Evolutionary conservation across 2,888 invertebrate species (phyloP).

Genomic region (Tuta absoluta): DNA sequence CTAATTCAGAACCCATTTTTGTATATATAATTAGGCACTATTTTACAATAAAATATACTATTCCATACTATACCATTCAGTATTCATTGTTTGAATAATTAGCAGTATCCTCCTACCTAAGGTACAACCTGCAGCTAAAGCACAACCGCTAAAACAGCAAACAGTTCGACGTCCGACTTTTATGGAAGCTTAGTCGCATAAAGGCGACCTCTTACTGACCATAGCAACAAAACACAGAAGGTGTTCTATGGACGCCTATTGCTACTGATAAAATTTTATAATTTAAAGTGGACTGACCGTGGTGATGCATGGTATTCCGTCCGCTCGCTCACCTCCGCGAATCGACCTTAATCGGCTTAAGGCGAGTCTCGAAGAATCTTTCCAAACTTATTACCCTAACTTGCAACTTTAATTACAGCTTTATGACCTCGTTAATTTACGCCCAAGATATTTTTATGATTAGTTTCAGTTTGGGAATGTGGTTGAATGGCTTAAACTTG

Average conservation of each 20-base stretch:
- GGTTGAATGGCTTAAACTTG: not conserved
- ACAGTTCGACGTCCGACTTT: too few species aligned
- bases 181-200: too few species aligned
- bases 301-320: not conserved
- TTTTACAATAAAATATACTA: too few species aligned
- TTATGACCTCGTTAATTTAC: conserved; percentile 7
- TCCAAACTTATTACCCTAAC: conserved; percentile 15
- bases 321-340: conserved; percentile 16
- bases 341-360: conserved; percentile 17
- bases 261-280: not conserved
- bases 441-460: conserved; percentile 13
- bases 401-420: conserved; percentile 12
- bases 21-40: too few species aligned
- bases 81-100: too few species aligned
- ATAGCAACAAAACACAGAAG: too few species aligned
- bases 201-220: too few species aligned
- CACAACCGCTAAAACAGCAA: too few species aligned
- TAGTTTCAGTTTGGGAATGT: conserved; percentile 8
- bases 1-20: too few species aligned
- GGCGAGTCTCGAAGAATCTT: conserved; percentile 16
- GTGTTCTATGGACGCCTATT: not conserved
- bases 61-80: too few species aligned
- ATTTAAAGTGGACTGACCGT: not conserved
- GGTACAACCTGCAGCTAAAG: too few species aligned
- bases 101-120: too few species aligned